phyloP scores from a whole-genome alignment of 2,888 invertebrate genomes.

The Anagyrus pseudococci region DNA sequence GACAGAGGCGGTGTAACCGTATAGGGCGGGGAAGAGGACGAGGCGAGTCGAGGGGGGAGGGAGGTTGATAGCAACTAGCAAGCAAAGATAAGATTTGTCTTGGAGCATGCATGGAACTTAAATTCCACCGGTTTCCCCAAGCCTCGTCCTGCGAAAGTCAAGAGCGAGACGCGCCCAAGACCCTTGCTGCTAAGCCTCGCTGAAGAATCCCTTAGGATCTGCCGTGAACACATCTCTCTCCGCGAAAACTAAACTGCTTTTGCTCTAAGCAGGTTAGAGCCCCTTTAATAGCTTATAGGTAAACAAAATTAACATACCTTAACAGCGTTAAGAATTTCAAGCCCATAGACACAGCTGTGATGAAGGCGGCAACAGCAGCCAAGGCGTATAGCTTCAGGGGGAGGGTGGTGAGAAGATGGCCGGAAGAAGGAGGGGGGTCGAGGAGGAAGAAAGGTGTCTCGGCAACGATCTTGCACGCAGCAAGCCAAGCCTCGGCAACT shows the following conservation, averaged over 20 bases:
- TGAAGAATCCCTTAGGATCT: slow-evolving; percentile 51
- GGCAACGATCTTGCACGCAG: slow-evolving; percentile 1
- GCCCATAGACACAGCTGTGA: slow-evolving; percentile 29
- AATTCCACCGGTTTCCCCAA: slow-evolving; percentile 23
- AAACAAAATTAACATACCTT: slow-evolving; percentile 63
- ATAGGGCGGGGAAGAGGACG: no score
- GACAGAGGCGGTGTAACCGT: no score
- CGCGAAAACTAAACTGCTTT: slow-evolving; percentile 62
- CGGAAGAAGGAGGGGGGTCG: slow-evolving; percentile 31
- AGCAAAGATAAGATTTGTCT: slow-evolving; percentile 36
- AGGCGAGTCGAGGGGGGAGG: slow-evolving; percentile 25
- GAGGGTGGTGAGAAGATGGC: not conserved
- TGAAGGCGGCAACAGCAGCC: no score
- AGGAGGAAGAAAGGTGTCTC: slow-evolving; percentile 33
- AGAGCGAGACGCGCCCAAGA: slow-evolving; percentile 3
- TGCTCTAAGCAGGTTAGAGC: slow-evolving; percentile 61
- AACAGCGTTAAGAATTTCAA: slow-evolving; percentile 62
- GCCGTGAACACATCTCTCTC: slow-evolving; percentile 53
- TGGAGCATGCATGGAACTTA: slow-evolving; percentile 25
- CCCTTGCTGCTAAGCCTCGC: slow-evolving; percentile 4
- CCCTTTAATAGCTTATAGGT: slow-evolving; percentile 63
- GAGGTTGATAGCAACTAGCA: not conserved
- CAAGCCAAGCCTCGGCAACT: no score
- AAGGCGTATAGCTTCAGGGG: no score
- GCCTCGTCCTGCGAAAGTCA: slow-evolving; percentile 12